These are phyloP conservation scores for Punctoribates punctum DNA, from an alignment of 2,888 invertebrate species.

Conservation along the genomic window DNA sequence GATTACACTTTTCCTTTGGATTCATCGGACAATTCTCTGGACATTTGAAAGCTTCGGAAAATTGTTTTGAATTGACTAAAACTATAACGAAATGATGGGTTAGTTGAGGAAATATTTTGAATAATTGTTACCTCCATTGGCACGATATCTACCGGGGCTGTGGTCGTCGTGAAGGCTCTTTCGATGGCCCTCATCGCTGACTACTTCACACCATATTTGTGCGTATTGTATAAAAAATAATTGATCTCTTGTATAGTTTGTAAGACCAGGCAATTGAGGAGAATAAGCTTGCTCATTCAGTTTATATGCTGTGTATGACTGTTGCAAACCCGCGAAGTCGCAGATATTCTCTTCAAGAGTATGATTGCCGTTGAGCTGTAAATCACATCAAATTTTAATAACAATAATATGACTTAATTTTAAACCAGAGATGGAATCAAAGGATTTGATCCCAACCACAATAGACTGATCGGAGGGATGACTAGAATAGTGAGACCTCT, in stretches of 20 bases:
- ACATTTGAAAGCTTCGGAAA: constrained; percentile 47
- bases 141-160: constrained; percentile 41
- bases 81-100: constrained; percentile 2
- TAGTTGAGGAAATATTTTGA: no score
- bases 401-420: background rate
- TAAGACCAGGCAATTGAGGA: constrained; percentile 52
- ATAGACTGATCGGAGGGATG: no score
- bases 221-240: constrained; percentile 54
- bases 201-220: constrained; percentile 51
- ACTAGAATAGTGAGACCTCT: no score
- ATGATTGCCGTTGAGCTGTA: constrained; percentile 53
- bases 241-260: constrained; percentile 51
- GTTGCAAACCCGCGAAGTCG: constrained; percentile 54
- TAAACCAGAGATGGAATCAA: no score
- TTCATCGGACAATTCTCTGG: constrained; percentile 47
- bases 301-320: constrained; percentile 51
- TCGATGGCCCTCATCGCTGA: constrained; percentile 39
- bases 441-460: no score
- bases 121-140: constrained; percentile 42
- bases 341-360: constrained; percentile 55
- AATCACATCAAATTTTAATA: background rate
- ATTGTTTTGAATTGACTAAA: constrained; percentile 46
- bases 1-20: constrained; percentile 47
- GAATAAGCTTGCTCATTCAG: constrained; percentile 46
- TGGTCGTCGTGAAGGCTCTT: constrained; percentile 42